Evolutionary conservation across 1,140 invertebrate species (phyloP), one percentile per base, ranked within the genome.

Genomic region (Spodoptera frugiperda): DNA sequence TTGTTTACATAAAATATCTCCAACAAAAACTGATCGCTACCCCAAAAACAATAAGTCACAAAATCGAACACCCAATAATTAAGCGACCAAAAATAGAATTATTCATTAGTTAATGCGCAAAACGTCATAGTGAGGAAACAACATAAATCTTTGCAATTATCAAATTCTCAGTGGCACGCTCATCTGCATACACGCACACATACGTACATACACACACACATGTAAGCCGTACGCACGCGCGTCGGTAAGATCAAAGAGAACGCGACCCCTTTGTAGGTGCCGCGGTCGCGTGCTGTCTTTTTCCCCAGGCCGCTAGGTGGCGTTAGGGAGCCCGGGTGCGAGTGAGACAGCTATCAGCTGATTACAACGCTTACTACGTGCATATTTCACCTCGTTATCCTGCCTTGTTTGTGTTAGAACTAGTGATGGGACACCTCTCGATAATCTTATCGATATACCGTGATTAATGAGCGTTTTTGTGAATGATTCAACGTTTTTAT

Each of bases 381-480:
- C 93, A 94, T 94, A 94, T 94, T 94, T 94, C 92, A 94, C 91
- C 92, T 94, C 92, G 91, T 94, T 94, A 94, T 91, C 92, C 90
- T 88, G 91, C 91, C 91, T 93, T 94, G 92, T 94, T 94, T 94
- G 90, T 92, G 92, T 93, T 93, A 93, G 91, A 87, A 33, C 11
- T 89, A 90, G 91, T 89, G 92, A 84, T 91, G 87, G 71, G 63
- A 79, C 44, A 83, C 11, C 77, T 67, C 74, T 91, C 91, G 90
- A 92, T 91, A 84, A 21, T 63, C 72, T 46, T 73, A 12, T 15
- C 14, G 12, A 21, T 12, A 8, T 14, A 21, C 19, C 2, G 21
- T 51, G 48, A 67, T 67, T 17, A n/a, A 54, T 53, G 21, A 33
- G 14, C 49, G 15, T 10, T 8, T 17, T 30, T 21, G 30, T 70